Evolutionary conservation across 64 coral and sea anemone genomes (phyloP), one percentile per base, ranked within the genome.

Genomic region (Actinia equina): DNA sequence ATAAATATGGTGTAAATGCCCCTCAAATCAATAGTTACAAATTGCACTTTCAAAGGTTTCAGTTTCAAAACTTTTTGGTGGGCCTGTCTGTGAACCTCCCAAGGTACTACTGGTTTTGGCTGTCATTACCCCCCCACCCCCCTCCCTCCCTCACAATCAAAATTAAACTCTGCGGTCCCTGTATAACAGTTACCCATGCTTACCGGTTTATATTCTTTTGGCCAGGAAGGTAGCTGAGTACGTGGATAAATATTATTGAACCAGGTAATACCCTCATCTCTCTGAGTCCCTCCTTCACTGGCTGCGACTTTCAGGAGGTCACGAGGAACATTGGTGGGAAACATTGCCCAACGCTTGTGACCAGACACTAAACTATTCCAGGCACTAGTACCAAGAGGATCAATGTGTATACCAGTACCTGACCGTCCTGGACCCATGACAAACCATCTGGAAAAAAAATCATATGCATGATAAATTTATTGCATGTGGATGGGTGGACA

Each of bases 391-490:
- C 97, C 97, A 53, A 99, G 59, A 44, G 97, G 97, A 51, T 99
- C 97, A 86, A 99, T 99, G 69, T 99, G 97, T 79, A 99, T 99
- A 71, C 97, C 97, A 20, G 97, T 99, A 14, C 97, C 97, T 61
- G 97, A 99, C 17, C 97, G 80, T 49, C 84, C 93, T 54, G 97
- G 97, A 41, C 97, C 97, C 84, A 99, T 85, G 10, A 99, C 97
- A 93, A 99, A 93, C 97, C 97, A 99, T 46, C 97, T 99, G 53
- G 63, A 59, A 79, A 74, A 74, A 74, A n/a, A n/a, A n/a, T n/a
- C n/a, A n/a, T n/a, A n/a, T n/a, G n/a, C n/a, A n/a, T n/a, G n/a
- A n/a, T n/a, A n/a, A n/a, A n/a, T n/a, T n/a, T n/a, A n/a, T n/a
- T n/a, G n/a, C n/a, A n/a, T n/a, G n/a, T n/a, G n/a, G n/a, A n/a